Percentiles rank a stretch among this genome's conserved stretches.
Evolutionary conservation across 2,797 vertebrate genomes (phyloP).

Genomic region (Distichodus sexfasciatus): DNA sequence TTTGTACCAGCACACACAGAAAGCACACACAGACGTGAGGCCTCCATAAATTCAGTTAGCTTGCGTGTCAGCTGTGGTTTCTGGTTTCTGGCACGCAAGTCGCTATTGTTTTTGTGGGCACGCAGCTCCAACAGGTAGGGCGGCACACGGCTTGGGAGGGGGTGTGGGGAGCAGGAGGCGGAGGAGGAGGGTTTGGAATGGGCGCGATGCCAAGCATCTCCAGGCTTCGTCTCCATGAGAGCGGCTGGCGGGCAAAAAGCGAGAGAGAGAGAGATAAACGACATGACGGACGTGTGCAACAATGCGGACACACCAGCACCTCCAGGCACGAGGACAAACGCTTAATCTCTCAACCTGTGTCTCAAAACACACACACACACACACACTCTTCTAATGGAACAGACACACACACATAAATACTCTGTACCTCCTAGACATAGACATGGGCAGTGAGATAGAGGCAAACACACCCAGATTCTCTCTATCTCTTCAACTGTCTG

Average conservation of each 20-base stretch:
- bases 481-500: too few relatives aligned
- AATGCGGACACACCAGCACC: slow-evolving; percentile 57
- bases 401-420: slow-evolving; percentile 20
- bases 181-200: too few relatives aligned
- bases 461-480: too few relatives aligned
- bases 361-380: not conserved
- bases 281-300: slow-evolving; percentile 68
- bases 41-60: slow-evolving; percentile 40
- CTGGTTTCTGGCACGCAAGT: slow-evolving; percentile 39
- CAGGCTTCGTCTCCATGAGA: slow-evolving; percentile 63
- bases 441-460: too few relatives aligned
- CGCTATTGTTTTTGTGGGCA: slow-evolving; percentile 45
- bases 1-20: too few relatives aligned
- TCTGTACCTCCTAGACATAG: not conserved
- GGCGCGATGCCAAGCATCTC: slow-evolving; percentile 64
- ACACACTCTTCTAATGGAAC: slow-evolving; percentile 5
- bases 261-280: slow-evolving; percentile 55
- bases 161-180: slow-evolving; percentile 50
- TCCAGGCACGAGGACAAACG: slow-evolving; percentile 58
- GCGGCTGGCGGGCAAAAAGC: slow-evolving; percentile 39
- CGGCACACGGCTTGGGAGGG: slow-evolving; percentile 48
- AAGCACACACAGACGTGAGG: not conserved
- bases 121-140: slow-evolving; percentile 60
- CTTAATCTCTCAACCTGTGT: slow-evolving; percentile 46
- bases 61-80: slow-evolving; percentile 37